Evolutionary conservation across 2,797 vertebrate species (phyloP), one percentile per base, ranked within the genome.

Genomic region (Cossypha dichroa): DNA sequence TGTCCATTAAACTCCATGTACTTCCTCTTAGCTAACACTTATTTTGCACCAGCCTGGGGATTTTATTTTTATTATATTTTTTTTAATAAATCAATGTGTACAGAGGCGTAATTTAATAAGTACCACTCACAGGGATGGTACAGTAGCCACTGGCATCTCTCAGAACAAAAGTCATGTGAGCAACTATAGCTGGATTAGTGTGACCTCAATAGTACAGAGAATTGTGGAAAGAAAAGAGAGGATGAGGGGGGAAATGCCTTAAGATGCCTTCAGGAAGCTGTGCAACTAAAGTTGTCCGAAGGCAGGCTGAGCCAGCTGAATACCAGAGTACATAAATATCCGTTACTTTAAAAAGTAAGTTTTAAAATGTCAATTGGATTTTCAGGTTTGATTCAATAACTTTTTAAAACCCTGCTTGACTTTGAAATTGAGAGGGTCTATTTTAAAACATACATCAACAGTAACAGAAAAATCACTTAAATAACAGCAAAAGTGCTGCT

Each of bases 1-100:
- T 94, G 94, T 90, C 85, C 90, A 91, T 96, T 97, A 96, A 94
- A 96, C 55, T 68, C 81, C 25, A 29, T 81, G 62, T 85, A 96
- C 89, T 97, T 96, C 95, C 93, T 96, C 69, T 90, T 96, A 88
- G 87, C 94, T 83, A 69, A 78, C 31, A 11, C 64, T 77, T 67
- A 52, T 59, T 96, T 95, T 94, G 78, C 63, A 63, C 86, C 74
- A 92, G 84, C 77, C 58, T 78, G 64, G 62, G 45, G 16, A 72
- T 43, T 70, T 62, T 10, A 25, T 48, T 48, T 43, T 43, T 10
- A 19, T 43, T 46, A 18, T 25, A 25, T 17, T 70, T 52, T 78
- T 82, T 70, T 10, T 8, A 87, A 52, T 89, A 84, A 81, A 88
- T 86, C 73, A 48, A 18, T 56, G 41, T 15, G 51, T 48, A 29